phyloP scores from a whole-genome alignment of 2,888 invertebrate species.

The Eurois occulta region DNA sequence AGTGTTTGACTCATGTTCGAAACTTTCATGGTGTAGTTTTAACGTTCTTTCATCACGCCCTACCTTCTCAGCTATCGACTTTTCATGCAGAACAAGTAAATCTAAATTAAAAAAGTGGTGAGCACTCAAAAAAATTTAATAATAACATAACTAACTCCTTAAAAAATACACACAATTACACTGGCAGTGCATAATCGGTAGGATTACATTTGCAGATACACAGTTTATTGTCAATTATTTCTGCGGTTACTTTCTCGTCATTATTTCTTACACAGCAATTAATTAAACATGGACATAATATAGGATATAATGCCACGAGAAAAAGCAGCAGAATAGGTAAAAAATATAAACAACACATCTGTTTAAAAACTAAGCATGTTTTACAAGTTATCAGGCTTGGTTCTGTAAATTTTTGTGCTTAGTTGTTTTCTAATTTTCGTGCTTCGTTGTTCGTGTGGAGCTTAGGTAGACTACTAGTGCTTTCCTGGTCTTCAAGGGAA shows the following conservation, averaged over 20 bases:
- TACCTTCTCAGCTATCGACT: too few species aligned
- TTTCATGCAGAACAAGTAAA: neutral
- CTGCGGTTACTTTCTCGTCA: neutral
- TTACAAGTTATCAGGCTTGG: neutral
- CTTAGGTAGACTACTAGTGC: neutral
- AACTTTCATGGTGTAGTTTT: too few species aligned
- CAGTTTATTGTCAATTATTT: conserved; percentile 20
- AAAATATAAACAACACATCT: conserved; percentile 41
- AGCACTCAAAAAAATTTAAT: conserved; percentile 19
- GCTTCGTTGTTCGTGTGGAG: neutral
- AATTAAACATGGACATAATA: conserved; percentile 70
- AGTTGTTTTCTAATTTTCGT: neutral
- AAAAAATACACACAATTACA: conserved; percentile 7
- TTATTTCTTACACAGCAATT: conserved; percentile 58
- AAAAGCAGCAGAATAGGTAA: conserved; percentile 60
- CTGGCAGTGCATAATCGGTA: neutral
- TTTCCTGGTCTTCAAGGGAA: conserved; percentile 2
- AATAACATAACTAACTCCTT: neutral
- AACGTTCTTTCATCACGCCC: too few species aligned
- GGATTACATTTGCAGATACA: neutral
- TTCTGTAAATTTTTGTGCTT: conserved; percentile 4
- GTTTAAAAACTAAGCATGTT: conserved; percentile 13
- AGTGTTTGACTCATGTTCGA: too few species aligned
- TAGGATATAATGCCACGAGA: conserved; percentile 69
- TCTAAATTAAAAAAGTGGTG: neutral